Evolutionary conservation across 2,797 vertebrate genomes (phyloP).

Genomic region (Eulemur coronatus): DNA sequence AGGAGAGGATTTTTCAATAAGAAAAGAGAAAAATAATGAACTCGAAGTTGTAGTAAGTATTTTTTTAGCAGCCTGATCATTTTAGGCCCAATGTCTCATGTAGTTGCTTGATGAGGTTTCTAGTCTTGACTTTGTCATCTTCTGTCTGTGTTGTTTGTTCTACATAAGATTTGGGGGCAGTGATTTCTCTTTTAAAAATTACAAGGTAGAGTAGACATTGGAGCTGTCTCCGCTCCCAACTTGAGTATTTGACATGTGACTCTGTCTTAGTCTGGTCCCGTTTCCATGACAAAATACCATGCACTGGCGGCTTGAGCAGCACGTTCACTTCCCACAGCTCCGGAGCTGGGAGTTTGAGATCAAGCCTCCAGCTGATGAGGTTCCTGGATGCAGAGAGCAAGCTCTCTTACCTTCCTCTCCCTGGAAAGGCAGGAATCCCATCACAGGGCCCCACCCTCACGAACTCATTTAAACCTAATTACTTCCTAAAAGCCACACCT

Average conservation of each 20-base stretch:
- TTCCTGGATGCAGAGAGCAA: neutral
- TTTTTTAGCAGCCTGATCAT: neutral
- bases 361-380: accelerated
- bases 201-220: too few species aligned
- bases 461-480: neutral
- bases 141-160: neutral
- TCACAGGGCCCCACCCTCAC: neutral
- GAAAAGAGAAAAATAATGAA: neutral
- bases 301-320: neutral
- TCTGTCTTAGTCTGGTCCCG: too few species aligned
- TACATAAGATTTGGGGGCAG: neutral
- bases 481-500: neutral
- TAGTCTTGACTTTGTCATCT: neutral
- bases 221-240: neutral
- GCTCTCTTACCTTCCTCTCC: neutral
- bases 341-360: too few species aligned
- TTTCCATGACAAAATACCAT: accelerated
- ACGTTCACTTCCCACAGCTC: neutral
- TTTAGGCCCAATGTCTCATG: neutral
- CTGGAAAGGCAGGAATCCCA: neutral
- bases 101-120: neutral
- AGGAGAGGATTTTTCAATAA: neutral
- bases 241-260: too few species aligned
- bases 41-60: neutral
- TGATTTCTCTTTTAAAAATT: neutral